These are phyloP conservation scores for Pollenia labialis DNA, from an alignment of 2,888 invertebrate species.

Conservation along the genomic window DNA sequence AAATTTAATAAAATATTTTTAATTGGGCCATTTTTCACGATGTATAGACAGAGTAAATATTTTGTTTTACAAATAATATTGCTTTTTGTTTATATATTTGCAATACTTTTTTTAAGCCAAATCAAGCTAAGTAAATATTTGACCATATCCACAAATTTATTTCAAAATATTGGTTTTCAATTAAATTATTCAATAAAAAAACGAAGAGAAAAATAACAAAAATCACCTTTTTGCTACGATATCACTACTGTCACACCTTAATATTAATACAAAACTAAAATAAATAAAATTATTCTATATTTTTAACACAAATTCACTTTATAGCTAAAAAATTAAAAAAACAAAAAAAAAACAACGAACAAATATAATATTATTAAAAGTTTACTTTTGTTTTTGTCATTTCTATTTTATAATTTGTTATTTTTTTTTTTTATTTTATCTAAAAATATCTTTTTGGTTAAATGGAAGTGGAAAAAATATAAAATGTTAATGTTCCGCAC, in stretches of 20 bases:
- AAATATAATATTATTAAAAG: slow-evolving; percentile 48
- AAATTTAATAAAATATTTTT: neutral
- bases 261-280: slow-evolving; percentile 81
- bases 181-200: slow-evolving; percentile 35
- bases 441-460: slow-evolving; percentile 65
- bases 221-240: slow-evolving; percentile 75
- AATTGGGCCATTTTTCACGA: neutral
- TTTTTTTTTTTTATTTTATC: slow-evolving; percentile 25
- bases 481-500: slow-evolving; percentile 53
- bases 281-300: slow-evolving; percentile 43
- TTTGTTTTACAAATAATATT: neutral
- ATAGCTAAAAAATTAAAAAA: slow-evolving; percentile 45
- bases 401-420: slow-evolving; percentile 20
- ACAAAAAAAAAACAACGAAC: slow-evolving; percentile 19
- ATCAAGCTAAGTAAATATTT: slow-evolving; percentile 49
- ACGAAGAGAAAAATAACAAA: slow-evolving; percentile 2
- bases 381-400: slow-evolving; percentile 39
- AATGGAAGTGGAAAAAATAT: slow-evolving; percentile 68
- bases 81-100: slow-evolving; percentile 16
- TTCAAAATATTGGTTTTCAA: slow-evolving; percentile 54
- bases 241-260: slow-evolving; percentile 82
- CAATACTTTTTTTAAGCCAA: neutral
- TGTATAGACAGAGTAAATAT: neutral
- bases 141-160: neutral
- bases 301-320: slow-evolving; percentile 75